These are phyloP conservation scores for Phragmatobia fuliginosa DNA, from an alignment of 2,888 invertebrate genomes.

Conservation along the genomic window DNA sequence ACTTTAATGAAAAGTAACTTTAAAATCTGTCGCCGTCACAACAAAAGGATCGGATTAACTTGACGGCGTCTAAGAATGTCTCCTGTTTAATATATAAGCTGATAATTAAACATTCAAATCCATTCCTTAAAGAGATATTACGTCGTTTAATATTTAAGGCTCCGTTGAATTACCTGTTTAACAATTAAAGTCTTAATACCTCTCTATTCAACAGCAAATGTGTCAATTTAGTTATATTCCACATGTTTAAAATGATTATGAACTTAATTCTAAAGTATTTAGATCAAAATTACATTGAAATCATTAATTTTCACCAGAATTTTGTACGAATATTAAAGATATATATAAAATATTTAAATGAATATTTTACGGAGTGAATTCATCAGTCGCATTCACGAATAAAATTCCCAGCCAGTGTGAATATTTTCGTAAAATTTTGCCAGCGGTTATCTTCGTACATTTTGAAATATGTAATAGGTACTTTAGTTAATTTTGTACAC, in stretches of 20 bases:
- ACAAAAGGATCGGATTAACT: constrained; percentile 41
- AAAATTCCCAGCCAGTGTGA: not conserved
- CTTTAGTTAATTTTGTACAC: not conserved
- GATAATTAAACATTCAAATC: constrained; percentile 54
- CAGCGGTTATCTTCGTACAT: constrained; percentile 1
- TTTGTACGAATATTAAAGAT: constrained; percentile 12
- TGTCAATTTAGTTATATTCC: not conserved
- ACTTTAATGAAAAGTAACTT: constrained; percentile 33
- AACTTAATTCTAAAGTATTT: not conserved
- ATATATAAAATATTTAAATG: constrained; percentile 16
- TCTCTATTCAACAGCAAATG: constrained; percentile 20
- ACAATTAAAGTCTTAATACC: constrained; percentile 26
- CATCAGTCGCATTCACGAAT: constrained; percentile 1
- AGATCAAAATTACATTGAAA: constrained; percentile 2
- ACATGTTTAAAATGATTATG: not conserved
- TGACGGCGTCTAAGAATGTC: constrained; percentile 34
- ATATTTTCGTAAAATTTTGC: constrained; percentile 3
- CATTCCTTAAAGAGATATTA: constrained; percentile 40
- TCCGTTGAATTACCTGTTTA: constrained; percentile 33
- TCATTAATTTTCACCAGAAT: constrained; percentile 15
- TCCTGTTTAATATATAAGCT: constrained; percentile 55
- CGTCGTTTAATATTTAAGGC: constrained; percentile 46
- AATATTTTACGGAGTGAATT: not conserved
- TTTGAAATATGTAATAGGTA: not conserved
- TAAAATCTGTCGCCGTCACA: constrained; percentile 18